Percentiles rank a stretch among this genome's conserved stretches.
phyloP scores from a whole-genome alignment of 2,113 vertebrate species.

The Aspiorhynchus laticeps region DNA sequence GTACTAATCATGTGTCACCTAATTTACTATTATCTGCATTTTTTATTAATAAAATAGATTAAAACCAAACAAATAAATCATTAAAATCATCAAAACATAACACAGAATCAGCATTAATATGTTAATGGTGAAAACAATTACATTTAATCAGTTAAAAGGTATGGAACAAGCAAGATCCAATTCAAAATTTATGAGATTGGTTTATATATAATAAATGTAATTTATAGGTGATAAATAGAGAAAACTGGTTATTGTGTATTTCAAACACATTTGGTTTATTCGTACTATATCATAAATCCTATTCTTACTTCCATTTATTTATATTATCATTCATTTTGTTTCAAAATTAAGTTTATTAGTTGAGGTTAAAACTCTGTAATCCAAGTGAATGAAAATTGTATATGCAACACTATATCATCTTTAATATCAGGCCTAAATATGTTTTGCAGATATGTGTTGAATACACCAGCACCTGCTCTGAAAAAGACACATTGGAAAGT shows the following conservation, averaged over 20 bases:
- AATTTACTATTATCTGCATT: background rate
- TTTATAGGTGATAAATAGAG: background rate
- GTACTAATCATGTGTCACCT: background rate
- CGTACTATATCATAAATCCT: background rate
- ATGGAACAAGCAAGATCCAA: background rate
- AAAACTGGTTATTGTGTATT: background rate
- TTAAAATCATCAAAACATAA: background rate
- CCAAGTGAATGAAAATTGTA: background rate
- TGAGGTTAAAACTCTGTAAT: background rate
- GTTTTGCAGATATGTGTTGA: background rate
- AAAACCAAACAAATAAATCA: background rate
- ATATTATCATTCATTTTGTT: background rate
- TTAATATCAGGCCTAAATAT: background rate
- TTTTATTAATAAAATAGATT: background rate
- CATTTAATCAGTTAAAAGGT: background rate
- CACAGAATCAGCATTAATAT: background rate
- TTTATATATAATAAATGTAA: background rate
- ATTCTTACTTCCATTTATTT: background rate
- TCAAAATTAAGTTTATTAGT: background rate
- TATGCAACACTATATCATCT: background rate
- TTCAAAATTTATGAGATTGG: background rate
- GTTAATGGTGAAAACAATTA: background rate
- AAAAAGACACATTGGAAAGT: background rate
- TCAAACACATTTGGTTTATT: slow-evolving; percentile 1
- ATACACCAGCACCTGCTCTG: slow-evolving; percentile 16